Evolutionary conservation across 2,888 invertebrate genomes (phyloP).

Genomic region (Maniola hyperantus): DNA sequence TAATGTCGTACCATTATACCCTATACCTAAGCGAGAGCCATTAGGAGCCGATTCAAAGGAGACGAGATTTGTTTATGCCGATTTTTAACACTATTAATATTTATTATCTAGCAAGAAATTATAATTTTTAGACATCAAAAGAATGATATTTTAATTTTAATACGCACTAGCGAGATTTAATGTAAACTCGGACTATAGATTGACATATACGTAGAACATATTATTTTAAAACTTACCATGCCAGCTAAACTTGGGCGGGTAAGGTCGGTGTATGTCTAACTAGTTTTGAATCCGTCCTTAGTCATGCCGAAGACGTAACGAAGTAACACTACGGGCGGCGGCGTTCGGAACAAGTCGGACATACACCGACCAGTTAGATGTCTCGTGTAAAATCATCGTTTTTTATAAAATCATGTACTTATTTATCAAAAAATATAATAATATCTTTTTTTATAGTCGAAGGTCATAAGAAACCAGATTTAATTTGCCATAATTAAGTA

Average conservation of each 20-base stretch:
- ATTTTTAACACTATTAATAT: background rate
- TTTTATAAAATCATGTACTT: no score
- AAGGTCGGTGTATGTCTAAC: no score
- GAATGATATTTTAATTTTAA: background rate
- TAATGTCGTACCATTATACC: background rate
- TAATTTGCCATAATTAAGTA: slow-evolving; percentile 16
- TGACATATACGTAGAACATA: background rate
- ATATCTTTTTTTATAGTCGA: background rate
- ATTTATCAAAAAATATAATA: no score
- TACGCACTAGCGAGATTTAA: background rate
- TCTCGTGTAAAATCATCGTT: background rate
- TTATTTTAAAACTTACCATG: background rate
- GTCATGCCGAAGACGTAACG: no score
- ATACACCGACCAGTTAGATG: background rate
- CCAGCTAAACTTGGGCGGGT: background rate
- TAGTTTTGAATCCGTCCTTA: no score
- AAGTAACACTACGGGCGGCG: no score
- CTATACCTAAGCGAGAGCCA: background rate
- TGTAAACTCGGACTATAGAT: slow-evolving; percentile 2
- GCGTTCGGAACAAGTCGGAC: background rate
- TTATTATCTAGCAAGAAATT: background rate
- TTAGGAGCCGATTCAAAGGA: background rate
- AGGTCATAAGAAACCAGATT: background rate
- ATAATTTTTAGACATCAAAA: background rate
- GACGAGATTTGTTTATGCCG: background rate